Evolutionary conservation across 2,797 vertebrate genomes (phyloP).

Genomic region (Orientallactaga sibirica): DNA sequence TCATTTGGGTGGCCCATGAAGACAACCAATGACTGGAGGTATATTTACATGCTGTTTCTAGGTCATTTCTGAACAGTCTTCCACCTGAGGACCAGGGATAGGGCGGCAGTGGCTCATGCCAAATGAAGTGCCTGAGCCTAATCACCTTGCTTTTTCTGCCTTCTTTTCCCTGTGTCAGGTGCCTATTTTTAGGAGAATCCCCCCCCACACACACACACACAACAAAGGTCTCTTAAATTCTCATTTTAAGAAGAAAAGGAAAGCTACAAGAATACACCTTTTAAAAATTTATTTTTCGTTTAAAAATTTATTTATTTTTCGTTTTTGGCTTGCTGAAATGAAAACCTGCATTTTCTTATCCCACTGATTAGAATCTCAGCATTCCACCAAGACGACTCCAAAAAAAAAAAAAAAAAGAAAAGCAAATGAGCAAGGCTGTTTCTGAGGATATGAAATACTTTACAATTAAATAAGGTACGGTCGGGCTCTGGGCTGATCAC

Average conservation of each 20-base stretch:
- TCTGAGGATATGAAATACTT: conserved; percentile 90
- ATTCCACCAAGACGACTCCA: conserved; percentile 86
- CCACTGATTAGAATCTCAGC: conserved; percentile 87
- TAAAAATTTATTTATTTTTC: conserved; percentile 81
- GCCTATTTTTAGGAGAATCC: conserved; percentile 63
- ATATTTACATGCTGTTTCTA: not conserved
- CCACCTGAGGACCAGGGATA: not conserved
- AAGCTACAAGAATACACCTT: conserved; percentile 81
- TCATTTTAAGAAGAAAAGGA: conserved; percentile 68
- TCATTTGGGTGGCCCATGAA: no score
- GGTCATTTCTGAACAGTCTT: not conserved
- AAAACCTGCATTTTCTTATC: conserved; percentile 88
- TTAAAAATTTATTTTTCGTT: conserved; percentile 77
- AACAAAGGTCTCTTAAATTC: conserved; percentile 26
- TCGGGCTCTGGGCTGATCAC: conserved; percentile 85
- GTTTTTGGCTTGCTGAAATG: conserved; percentile 82
- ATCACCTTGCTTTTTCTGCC: not conserved
- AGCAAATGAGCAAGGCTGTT: conserved; percentile 86
- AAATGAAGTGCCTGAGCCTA: not conserved
- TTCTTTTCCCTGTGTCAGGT: not conserved
- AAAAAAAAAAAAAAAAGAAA: conserved; percentile 89
- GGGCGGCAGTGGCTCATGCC: not conserved
- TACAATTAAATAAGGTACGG: conserved; percentile 89
- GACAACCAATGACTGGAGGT: not conserved
- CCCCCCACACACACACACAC: not conserved